phyloP scores from a whole-genome alignment of 2,888 invertebrate genomes.

The Lasius fuliginosus region DNA sequence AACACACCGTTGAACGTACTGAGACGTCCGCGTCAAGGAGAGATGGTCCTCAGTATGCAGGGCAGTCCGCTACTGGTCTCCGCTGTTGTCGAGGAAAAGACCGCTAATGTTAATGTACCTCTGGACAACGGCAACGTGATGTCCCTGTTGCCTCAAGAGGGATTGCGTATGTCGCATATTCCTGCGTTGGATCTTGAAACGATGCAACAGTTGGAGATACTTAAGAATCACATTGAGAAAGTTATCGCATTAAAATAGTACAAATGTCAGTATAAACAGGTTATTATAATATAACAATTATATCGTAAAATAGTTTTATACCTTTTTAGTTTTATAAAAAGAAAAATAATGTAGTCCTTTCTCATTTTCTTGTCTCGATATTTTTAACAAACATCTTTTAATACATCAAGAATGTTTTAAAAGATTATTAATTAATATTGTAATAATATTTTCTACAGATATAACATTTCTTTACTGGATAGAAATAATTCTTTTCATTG shows the following conservation, averaged over 20 bases:
- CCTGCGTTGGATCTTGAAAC: conserved; percentile 85
- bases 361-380: background rate
- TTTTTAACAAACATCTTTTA: background rate
- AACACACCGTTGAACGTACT: conserved; percentile 89
- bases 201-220: conserved; percentile 78
- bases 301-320: conserved; percentile 10
- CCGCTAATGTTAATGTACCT: conserved; percentile 90
- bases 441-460: background rate
- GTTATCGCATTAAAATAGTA: conserved; percentile 71
- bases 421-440: background rate
- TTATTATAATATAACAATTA: conserved; percentile 8
- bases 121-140: conserved; percentile 89
- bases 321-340: background rate
- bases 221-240: conserved; percentile 81
- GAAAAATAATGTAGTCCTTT: background rate
- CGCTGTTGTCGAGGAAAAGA: conserved; percentile 86
- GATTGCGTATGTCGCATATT: conserved; percentile 85
- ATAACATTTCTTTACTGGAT: background rate
- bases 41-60: conserved; percentile 90
- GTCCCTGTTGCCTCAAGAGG: conserved; percentile 88
- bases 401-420: background rate
- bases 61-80: conserved; percentile 90
- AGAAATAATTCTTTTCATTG: background rate
- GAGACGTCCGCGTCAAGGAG: conserved; percentile 89
- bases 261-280: background rate